Conservation (phyloP, 2,888 invertebrate genomes). For the Caenorhabditis doughertyi region DNA sequence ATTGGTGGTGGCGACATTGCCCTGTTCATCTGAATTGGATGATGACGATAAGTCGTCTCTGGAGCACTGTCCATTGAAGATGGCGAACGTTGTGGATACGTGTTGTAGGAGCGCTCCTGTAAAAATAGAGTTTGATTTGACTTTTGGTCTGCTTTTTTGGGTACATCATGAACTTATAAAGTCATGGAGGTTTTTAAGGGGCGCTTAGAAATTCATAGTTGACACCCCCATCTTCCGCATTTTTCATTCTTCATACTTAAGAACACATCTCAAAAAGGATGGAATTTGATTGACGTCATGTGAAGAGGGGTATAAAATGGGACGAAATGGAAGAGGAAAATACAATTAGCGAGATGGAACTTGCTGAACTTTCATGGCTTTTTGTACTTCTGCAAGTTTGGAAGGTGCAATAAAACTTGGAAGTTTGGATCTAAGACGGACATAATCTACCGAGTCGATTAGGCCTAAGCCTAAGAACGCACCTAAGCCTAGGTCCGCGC, state of each 20-base stretch:
- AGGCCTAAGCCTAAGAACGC: no score
- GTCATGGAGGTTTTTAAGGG: background rate
- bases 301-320: background rate
- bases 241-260: no score
- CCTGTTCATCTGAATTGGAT: conserved; percentile 31
- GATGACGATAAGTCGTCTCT: conserved; percentile 64
- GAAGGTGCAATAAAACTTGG: no score
- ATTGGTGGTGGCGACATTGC: conserved; percentile 65
- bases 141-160: background rate
- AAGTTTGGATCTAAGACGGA: no score
- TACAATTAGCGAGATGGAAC: conserved; percentile 30
- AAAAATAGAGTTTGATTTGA: background rate
- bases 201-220: background rate
- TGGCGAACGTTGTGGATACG: conserved; percentile 78
- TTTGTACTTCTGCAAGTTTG: background rate
- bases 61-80: conserved; percentile 76
- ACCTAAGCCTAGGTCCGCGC: no score
- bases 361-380: conserved; percentile 14
- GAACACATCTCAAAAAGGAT: no score
- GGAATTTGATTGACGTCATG: conserved; percentile 2
- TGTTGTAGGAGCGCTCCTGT: conserved; percentile 74
- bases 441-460: no score
- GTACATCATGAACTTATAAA: background rate
- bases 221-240: no score
- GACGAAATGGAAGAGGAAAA: background rate